phyloP scores from a whole-genome alignment of 2,113 vertebrate species.

The Ciconia boyciana region DNA sequence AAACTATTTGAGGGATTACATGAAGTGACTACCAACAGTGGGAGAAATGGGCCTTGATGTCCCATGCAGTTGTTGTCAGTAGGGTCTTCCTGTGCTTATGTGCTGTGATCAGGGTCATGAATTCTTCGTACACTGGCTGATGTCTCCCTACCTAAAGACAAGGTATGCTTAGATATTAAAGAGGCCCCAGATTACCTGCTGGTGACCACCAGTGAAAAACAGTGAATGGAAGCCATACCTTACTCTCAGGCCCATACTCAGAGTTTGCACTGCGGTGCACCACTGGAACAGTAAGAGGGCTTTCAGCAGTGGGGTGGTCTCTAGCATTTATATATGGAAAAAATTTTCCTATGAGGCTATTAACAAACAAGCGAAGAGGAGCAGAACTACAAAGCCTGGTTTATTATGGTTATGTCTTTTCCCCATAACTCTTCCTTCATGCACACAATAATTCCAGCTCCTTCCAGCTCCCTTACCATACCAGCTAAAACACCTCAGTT shows the following conservation, averaged over 20 bases:
- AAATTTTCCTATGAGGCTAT: background rate
- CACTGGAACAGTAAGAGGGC: background rate
- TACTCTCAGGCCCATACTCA: background rate
- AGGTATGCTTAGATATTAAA: background rate
- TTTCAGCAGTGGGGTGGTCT: background rate
- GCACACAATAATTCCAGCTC: background rate
- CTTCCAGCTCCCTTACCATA: background rate
- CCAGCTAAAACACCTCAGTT: background rate
- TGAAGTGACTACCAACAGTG: background rate
- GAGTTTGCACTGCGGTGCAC: background rate
- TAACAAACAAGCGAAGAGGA: background rate
- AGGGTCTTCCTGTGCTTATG: background rate
- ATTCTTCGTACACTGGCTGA: rapidly evolving
- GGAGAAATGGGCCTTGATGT: background rate
- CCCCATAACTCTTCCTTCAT: background rate
- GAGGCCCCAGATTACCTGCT: background rate
- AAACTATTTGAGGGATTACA: background rate
- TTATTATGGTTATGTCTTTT: background rate
- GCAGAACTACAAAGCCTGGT: background rate
- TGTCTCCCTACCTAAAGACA: background rate
- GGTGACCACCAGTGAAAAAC: background rate
- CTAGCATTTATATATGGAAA: background rate
- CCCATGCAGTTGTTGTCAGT: background rate
- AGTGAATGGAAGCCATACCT: background rate
- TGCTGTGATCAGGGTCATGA: background rate